Evolutionary conservation across 2,113 vertebrate genomes (phyloP), one percentile per base, ranked within the genome.

Genomic region (Camelus dromedarius): DNA sequence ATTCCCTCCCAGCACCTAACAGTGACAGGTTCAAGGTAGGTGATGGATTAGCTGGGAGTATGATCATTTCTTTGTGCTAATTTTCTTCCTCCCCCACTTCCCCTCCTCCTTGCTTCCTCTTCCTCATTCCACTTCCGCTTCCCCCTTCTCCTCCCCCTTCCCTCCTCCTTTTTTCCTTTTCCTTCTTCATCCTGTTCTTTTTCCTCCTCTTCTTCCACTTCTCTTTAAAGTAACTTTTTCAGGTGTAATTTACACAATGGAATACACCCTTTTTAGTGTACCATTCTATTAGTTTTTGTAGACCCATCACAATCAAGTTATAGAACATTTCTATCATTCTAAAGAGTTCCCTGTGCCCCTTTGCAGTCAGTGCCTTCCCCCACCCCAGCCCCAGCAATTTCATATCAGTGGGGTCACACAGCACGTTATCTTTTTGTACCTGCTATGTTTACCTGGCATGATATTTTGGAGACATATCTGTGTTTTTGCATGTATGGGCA

Each of bases 161-260:
- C 52, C 56, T 75, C 64, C 6, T 42, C n/a, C 24, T 24, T 72
- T 3, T 75, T 7, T 48, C 54, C 26, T 91, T 56, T 22, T 91
- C 35, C 56, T 62, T 48, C 80, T 60, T n/a, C 48, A 80, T 93
- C 19, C 32, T 58, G 56, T 91, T 75, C 85, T 89, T 64, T 30
- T 58, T 54, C 46, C 18, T 70, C 32, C 58, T 66, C 81, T 66
- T 79, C 52, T 79, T 56, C 19, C 28, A 42, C 73, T 79, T 69
- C 62, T 79, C 64, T 69, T 76, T 64, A 84, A 84, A 56, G 48
- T 64, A 87, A 95, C n/a, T 35, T 86, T 70, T 66, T 87, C 64
- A 46, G 24, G 19, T 88, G 3, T 58, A 81, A 88, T 81, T 76
- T 38, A 82, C 32, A 89, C 16, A 67, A 3, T 38, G 58, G 72